Evolutionary conservation across 1,140 invertebrate genomes (phyloP).

Genomic region (Atta texana): DNA sequence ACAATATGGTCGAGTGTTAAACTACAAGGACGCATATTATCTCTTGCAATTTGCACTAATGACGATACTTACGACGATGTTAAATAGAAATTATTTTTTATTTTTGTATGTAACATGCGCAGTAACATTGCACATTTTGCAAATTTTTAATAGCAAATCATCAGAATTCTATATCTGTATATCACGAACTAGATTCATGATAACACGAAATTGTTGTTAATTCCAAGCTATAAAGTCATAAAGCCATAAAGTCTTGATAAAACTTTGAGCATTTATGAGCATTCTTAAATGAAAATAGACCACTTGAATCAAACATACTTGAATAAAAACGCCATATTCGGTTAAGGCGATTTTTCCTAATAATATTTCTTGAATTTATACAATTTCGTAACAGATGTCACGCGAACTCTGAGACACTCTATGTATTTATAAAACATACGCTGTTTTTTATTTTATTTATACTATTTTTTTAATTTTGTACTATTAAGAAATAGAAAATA

Average conservation of each 20-base stretch:
- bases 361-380: too few relatives aligned
- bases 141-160: conserved; percentile 1
- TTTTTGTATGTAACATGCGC: background rate
- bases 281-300: background rate
- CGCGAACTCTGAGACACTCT: too few relatives aligned
- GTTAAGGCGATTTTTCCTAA: too few relatives aligned
- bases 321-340: too few relatives aligned
- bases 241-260: background rate
- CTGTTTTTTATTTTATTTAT: too few relatives aligned
- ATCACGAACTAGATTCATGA: background rate
- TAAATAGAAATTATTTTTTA: conserved; percentile 1
- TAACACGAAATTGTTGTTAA: background rate
- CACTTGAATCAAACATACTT: too few relatives aligned
- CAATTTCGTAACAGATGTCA: too few relatives aligned
- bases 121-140: background rate
- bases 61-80: background rate
- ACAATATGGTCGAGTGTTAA: conserved; percentile 4
- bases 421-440: too few relatives aligned
- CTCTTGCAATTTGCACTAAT: background rate
- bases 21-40: conserved; percentile 17
- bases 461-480: too few relatives aligned
- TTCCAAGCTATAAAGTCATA: background rate
- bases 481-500: too few relatives aligned
- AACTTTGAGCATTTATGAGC: background rate
- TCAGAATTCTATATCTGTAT: background rate